A percentile compares a stretch with the other conserved stretches of the same genome.
Evolutionary conservation across 1,140 invertebrate genomes (phyloP).

Genomic region (Meloidogyne exigua): DNA sequence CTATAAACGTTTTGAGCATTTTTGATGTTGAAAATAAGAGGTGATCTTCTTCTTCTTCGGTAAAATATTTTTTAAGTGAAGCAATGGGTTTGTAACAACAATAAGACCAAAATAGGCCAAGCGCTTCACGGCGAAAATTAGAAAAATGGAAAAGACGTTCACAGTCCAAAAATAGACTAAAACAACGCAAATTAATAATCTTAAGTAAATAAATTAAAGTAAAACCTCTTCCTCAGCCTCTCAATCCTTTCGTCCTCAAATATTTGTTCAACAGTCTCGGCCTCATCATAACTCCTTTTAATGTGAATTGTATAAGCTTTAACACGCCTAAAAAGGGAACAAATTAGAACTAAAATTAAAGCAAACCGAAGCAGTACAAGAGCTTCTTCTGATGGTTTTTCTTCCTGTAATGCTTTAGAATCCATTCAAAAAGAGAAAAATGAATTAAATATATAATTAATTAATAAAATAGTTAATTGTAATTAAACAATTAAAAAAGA

Average conservation of each 20-base stretch:
- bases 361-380: not conserved
- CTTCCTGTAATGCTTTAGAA: not conserved
- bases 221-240: not conserved
- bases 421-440: not conserved
- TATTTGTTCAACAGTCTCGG: not conserved
- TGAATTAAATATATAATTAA: too few relatives aligned
- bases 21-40: not conserved
- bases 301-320: not conserved
- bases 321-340: not conserved
- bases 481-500: too few relatives aligned
- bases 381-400: not conserved
- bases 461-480: too few relatives aligned
- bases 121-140: conserved; percentile 25
- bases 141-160: not conserved
- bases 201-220: too few relatives aligned
- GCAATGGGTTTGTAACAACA: conserved; percentile 27
- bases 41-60: conserved; percentile 6
- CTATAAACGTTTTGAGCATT: conserved; percentile 17
- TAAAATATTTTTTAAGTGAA: not conserved
- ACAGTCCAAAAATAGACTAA: not conserved
- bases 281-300: not conserved
- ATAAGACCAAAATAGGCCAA: conserved; percentile 22
- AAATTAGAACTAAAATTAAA: not conserved
- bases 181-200: not conserved
- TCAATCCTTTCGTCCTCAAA: not conserved